Conservation (phyloP, 1,140 invertebrate genomes). For the Centruroides vittatus region DNA sequence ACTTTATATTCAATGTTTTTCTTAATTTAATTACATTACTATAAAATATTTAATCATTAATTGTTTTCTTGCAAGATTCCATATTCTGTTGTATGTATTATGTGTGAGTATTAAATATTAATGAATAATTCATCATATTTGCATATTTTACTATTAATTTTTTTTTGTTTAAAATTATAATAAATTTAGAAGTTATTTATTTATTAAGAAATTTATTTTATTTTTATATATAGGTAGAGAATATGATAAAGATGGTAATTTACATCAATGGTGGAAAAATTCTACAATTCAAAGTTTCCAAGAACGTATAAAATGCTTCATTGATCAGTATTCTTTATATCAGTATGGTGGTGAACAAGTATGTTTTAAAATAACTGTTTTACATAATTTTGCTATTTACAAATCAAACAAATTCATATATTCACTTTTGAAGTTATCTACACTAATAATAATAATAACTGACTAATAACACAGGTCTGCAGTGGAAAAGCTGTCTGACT, state of each 20-base stretch:
- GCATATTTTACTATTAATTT: neutral
- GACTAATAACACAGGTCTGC: no score
- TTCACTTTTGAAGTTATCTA: no score
- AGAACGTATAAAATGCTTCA: constrained; percentile 72
- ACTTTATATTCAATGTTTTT: no score
- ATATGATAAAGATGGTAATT: constrained; percentile 84
- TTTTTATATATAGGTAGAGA: constrained; percentile 44
- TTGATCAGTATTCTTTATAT: constrained; percentile 73
- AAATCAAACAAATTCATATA: no score
- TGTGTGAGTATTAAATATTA: neutral
- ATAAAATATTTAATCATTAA: no score
- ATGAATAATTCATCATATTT: neutral
- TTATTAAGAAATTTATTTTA: neutral
- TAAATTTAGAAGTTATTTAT: no score
- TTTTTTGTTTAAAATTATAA: neutral
- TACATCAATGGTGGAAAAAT: constrained; percentile 96
- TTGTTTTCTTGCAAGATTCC: no score
- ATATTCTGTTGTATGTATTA: neutral
- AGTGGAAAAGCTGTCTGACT: no score
- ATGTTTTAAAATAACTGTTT: neutral
- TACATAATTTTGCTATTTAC: no score
- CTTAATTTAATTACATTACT: no score
- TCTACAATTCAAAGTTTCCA: constrained; percentile 81
- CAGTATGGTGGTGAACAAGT: constrained; percentile 42
- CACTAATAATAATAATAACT: no score